Base-by-base conservation (phyloP, 2,888 invertebrate species). In the Perithous albicinctus region DNA sequence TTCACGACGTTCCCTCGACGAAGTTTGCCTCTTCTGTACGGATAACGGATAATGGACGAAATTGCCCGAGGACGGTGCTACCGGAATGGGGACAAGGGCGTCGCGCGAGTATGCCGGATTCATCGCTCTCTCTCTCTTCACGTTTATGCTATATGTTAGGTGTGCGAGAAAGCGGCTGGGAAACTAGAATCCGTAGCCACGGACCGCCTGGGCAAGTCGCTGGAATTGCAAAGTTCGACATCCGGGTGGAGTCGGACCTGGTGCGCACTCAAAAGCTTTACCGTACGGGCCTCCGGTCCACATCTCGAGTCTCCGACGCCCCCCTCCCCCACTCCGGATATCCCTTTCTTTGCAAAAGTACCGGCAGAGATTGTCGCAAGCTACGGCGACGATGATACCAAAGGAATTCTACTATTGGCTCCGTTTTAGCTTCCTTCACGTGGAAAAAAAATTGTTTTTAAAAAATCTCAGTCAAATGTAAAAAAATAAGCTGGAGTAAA, bases 41-140 rank as follows among this genome's bases (percentile, higher is more conserved):
- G 78, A 82, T 78, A 78, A 78, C 78, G 81, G 81, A 82, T 82
- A 82, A 82, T 82, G 82, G 82, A 82, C 82, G 78, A 82, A 82
- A 82, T 82, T 82, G 82, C 82, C 82, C 74, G 82, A 82, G 82
- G 82, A 70, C 59, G 73, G 78, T 48, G 69, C 67, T 38, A 67
- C 54, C 20, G 38, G 41, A 69, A 75, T 77, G 64, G 56, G 56
- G 56, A 59, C 54, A 41, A 75, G 26, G 70, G 56, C 59, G 66
- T 32, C 61, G 72, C 38, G 32, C 73, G 74, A 78, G 81, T 56
- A 38, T 43, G 15, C 80, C 46, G 64, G 78, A 74, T 82, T 78
- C 81, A 70, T 78, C 69, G 69, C 54, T 63, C 46, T 35, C 54
- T 54, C n/a, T 32, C 69, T 63, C 69, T 63, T 15, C 63, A 15